These are phyloP conservation scores for Eulithis prunata DNA, from an alignment of 2,888 invertebrate genomes.

Conservation along the genomic window DNA sequence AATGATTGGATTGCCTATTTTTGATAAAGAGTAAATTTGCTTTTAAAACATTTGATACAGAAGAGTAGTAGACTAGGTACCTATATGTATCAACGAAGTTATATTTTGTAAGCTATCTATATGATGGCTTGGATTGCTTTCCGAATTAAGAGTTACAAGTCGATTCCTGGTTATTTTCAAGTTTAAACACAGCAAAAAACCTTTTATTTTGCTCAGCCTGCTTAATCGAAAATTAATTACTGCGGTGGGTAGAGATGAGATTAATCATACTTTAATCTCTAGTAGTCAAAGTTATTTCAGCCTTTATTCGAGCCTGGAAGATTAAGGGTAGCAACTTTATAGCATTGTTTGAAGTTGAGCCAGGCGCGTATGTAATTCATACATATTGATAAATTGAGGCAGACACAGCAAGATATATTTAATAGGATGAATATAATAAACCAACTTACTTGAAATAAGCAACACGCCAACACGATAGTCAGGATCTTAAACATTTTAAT, in stretches of 20 bases:
- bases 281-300: constrained; percentile 1
- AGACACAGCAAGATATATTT: neutral
- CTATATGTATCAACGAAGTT: no score
- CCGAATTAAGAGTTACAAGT: no score
- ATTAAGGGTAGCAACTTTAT: constrained; percentile 6
- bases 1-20: no score
- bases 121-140: no score
- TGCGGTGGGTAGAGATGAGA: constrained; percentile 2
- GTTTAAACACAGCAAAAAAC: constrained; percentile 1
- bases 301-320: constrained; percentile 6
- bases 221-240: constrained; percentile 25
- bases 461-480: constrained; percentile 14
- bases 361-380: neutral
- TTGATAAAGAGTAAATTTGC: no score
- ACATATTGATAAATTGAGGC: neutral
- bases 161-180: neutral
- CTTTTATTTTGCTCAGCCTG: constrained; percentile 7
- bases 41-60: no score
- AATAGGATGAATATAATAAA: constrained; percentile 10
- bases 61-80: no score
- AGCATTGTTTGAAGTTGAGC: no score
- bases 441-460: constrained; percentile 27
- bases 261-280: constrained; percentile 20
- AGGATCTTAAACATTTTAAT: constrained; percentile 25
- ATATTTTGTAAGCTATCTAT: no score